These are phyloP conservation scores for Triplophysa tibetana DNA, from an alignment of 2,113 vertebrate species.

Conservation along the genomic window DNA sequence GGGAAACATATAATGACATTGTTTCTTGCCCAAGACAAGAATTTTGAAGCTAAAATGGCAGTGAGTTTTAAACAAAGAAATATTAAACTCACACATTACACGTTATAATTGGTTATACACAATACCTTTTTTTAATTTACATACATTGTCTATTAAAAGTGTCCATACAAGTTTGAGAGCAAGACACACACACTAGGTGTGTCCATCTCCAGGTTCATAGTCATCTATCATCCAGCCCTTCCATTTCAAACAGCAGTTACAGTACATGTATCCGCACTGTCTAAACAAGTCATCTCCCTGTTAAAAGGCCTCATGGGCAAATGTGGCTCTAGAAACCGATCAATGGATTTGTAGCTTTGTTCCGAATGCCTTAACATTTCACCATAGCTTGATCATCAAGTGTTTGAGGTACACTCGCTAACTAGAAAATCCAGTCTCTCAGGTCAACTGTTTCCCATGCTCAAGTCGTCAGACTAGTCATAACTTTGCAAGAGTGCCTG, in stretches of 20 bases:
- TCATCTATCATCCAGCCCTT: constrained; percentile 11
- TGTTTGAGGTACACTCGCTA: not conserved
- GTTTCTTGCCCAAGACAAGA: too few species aligned
- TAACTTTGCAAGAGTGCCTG: not conserved
- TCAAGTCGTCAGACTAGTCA: not conserved
- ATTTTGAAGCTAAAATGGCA: too few species aligned
- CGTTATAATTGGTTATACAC: not conserved
- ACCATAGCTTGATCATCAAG: not conserved
- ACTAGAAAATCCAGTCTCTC: constrained; percentile 46
- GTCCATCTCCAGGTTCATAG: not conserved
- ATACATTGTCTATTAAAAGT: not conserved
- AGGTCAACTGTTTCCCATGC: constrained; percentile 39
- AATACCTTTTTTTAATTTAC: not conserved
- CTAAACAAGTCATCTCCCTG: constrained; percentile 18
- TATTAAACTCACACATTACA: too few species aligned
- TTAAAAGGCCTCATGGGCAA: not conserved
- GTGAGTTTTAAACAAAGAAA: too few species aligned
- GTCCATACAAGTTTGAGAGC: constrained; percentile 8
- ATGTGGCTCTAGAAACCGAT: not conserved
- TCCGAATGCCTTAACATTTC: not conserved
- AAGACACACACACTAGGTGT: constrained; percentile 18
- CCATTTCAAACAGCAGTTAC: constrained; percentile 19
- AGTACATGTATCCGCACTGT: not conserved
- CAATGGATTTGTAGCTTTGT: not conserved
- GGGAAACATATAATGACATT: too few species aligned